A percentile compares a stretch with the other conserved stretches of the same genome.
These are phyloP conservation scores for Aphidoletes aphidimyza DNA, from an alignment of 2,888 invertebrate species.

Conservation along the genomic window DNA sequence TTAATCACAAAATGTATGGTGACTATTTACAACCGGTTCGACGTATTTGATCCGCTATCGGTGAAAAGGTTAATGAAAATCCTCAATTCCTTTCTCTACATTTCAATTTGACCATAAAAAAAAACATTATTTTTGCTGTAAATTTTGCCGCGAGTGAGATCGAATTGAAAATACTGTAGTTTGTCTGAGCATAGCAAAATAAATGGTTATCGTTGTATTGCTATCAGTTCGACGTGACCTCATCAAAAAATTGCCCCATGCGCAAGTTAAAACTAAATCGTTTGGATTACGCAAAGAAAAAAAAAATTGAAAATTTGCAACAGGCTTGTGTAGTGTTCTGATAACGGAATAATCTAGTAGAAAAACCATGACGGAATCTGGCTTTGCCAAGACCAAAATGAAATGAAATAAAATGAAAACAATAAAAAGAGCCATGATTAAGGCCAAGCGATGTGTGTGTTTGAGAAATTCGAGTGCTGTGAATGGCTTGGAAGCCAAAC, in stretches of 20 bases:
- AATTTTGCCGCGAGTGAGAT: not conserved
- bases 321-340: not conserved
- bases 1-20: constrained; percentile 26
- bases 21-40: constrained; percentile 1
- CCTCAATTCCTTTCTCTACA: not conserved
- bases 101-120: not conserved
- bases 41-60: constrained; percentile 4
- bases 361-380: not conserved
- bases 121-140: too few relatives aligned
- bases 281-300: constrained; percentile 10
- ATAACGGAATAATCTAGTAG: not conserved
- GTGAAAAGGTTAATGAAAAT: constrained; percentile 52
- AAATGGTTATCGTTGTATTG: not conserved
- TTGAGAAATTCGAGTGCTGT: not conserved
- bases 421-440: not conserved
- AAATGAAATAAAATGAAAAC: not conserved
- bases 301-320: not conserved
- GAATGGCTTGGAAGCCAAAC: not conserved
- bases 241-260: not conserved
- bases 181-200: too few relatives aligned
- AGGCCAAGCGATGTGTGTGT: not conserved
- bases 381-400: not conserved
- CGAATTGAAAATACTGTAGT: too few relatives aligned
- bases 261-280: not conserved
- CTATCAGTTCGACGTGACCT: constrained; percentile 45